Evolutionary conservation across 2,797 vertebrate species (phyloP).

Genomic region (Masticophis lateralis): DNA sequence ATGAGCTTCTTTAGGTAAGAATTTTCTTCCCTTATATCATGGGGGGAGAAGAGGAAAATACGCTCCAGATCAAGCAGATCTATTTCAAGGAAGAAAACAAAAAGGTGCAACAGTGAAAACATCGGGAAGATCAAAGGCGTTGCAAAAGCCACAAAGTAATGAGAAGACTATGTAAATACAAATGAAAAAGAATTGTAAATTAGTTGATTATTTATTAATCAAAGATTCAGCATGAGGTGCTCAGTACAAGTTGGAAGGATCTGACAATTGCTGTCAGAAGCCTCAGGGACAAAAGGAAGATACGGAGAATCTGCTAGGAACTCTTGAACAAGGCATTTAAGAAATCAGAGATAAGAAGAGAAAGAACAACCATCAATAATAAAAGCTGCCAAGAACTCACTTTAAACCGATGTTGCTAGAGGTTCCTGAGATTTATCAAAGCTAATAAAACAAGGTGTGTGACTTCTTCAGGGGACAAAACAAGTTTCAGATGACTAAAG

Average conservation of each 20-base stretch:
- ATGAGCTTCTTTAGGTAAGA: not conserved
- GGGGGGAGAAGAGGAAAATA: not conserved
- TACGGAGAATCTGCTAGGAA: not conserved
- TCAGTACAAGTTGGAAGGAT: slow-evolving; percentile 21
- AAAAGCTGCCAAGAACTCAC: not conserved
- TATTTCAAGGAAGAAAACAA: slow-evolving; percentile 32
- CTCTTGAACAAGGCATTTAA: slow-evolving; percentile 9
- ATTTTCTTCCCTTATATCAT: slow-evolving; percentile 4
- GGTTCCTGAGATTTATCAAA: slow-evolving; percentile 5
- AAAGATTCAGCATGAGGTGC: slow-evolving; percentile 1
- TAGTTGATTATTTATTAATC: slow-evolving; percentile 28
- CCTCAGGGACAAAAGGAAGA: slow-evolving; percentile 14
- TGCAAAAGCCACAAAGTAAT: not conserved
- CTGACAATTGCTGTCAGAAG: slow-evolving; percentile 24
- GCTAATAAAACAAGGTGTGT: not conserved
- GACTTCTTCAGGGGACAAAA: not conserved
- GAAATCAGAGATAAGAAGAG: slow-evolving; percentile 17
- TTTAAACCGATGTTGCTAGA: slow-evolving; percentile 21
- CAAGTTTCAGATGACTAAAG: not conserved
- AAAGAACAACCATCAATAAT: slow-evolving; percentile 4
- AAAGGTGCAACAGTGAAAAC: slow-evolving; percentile 7
- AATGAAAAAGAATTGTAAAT: slow-evolving; percentile 10
- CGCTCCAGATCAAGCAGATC: not conserved
- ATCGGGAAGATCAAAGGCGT: slow-evolving; percentile 26
- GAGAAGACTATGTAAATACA: slow-evolving; percentile 28